Conservation (phyloP, 2,888 invertebrate genomes). For the Corythucha ciliata region DNA sequence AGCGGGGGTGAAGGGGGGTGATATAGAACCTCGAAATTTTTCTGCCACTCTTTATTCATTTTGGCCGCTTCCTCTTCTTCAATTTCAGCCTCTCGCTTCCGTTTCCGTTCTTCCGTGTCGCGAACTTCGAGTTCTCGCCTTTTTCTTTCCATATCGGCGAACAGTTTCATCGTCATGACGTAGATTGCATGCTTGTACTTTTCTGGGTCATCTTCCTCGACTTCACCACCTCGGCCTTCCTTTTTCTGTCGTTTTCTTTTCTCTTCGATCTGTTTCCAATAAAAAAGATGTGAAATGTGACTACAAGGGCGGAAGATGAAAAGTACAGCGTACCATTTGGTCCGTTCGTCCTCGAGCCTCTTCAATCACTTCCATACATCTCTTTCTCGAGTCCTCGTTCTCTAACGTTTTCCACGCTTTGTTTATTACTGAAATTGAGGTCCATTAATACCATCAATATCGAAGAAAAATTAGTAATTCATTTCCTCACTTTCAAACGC, state of each 20-base stretch:
- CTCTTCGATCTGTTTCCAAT: constrained; percentile 61
- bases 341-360: constrained; percentile 93
- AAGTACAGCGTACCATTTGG: constrained; percentile 61
- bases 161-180: constrained; percentile 97
- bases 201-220: constrained; percentile 78
- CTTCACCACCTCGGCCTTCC: constrained; percentile 67
- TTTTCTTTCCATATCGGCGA: constrained; percentile 93
- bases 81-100: constrained; percentile 87
- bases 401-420: constrained; percentile 93
- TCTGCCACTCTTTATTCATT: constrained; percentile 92
- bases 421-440: constrained; percentile 59
- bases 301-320: neutral
- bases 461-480: neutral
- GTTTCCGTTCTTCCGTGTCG: constrained; percentile 85
- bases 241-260: constrained; percentile 90
- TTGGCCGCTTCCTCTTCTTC: constrained; percentile 85
- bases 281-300: constrained; percentile 11
- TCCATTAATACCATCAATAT: neutral
- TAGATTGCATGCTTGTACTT: constrained; percentile 88
- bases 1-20: constrained; percentile 16
- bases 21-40: constrained; percentile 94
- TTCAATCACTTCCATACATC: constrained; percentile 91
- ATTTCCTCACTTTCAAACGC: constrained; percentile 62
- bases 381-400: constrained; percentile 84
- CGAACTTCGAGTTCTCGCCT: constrained; percentile 74